Evolutionary conservation across 2,797 vertebrate species (phyloP).

Genomic region (Scyliorhinus canicula): DNA sequence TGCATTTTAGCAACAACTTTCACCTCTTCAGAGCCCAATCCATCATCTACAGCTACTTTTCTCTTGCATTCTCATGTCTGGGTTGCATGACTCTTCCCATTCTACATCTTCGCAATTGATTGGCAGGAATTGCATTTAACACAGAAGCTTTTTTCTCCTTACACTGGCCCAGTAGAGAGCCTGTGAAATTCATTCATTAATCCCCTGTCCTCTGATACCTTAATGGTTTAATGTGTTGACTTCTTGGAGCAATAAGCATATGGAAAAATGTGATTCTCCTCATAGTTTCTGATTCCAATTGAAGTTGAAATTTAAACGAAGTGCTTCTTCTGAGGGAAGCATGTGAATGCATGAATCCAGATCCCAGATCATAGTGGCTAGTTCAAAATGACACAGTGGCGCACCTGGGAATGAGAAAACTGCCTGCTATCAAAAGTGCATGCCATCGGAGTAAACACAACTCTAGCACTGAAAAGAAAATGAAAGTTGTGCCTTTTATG

Average conservation of each 20-base stretch:
- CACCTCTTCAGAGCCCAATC: neutral
- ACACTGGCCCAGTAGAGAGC: neutral
- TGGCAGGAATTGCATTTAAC: neutral
- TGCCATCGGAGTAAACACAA: neutral
- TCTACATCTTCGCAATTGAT: neutral
- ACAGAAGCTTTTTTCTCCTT: neutral
- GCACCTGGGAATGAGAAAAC: no score
- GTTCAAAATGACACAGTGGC: neutral
- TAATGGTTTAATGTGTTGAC: neutral
- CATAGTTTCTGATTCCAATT: neutral
- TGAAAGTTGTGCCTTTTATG: neutral
- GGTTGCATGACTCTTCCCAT: neutral
- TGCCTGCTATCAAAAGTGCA: neutral
- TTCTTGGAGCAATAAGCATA: neutral
- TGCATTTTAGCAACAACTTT: neutral
- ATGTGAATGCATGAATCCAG: neutral
- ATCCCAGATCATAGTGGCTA: neutral
- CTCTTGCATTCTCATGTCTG: neutral
- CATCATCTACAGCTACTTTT: neutral
- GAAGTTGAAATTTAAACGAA: neutral
- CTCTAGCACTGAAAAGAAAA: neutral
- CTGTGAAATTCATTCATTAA: neutral
- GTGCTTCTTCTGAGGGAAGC: neutral
- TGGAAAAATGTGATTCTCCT: neutral
- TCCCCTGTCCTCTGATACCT: neutral